A percentile compares a stretch with the other conserved stretches of the same genome.
Conservation (phyloP, 2,113 vertebrate species). For the Apteryx mantelli region DNA sequence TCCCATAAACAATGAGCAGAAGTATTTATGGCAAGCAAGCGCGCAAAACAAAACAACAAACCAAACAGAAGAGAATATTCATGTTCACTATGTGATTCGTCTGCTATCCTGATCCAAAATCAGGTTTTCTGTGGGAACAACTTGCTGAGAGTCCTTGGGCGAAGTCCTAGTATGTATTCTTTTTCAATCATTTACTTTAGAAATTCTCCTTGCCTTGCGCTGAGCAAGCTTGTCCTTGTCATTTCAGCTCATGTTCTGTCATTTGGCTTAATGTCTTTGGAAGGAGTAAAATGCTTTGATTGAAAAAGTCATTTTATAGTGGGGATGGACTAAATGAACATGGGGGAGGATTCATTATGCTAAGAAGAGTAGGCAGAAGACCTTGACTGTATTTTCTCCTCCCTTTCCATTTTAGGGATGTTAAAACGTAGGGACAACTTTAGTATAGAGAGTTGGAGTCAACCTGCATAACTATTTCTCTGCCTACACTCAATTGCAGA, state of each 20-base stretch:
- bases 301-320: constrained; percentile 66
- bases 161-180: not conserved
- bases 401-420: constrained; percentile 31
- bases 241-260: constrained; percentile 36
- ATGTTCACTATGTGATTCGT: not conserved
- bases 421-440: constrained; percentile 27
- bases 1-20: not conserved
- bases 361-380: constrained; percentile 37
- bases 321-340: constrained; percentile 51
- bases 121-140: not conserved
- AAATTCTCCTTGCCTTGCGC: constrained; percentile 29
- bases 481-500: not conserved
- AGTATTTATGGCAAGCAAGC: not conserved
- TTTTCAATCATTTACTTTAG: constrained; percentile 17
- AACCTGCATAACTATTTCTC: not conserved
- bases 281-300: constrained; percentile 68
- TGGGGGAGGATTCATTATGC: constrained; percentile 63
- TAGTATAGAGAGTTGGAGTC: not conserved
- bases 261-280: constrained; percentile 68
- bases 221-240: constrained; percentile 65
- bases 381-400: constrained; percentile 46
- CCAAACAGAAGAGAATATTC: not conserved
- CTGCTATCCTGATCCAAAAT: not conserved
- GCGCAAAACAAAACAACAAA: not conserved
- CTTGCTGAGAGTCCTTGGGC: constrained; percentile 11